phyloP scores from a whole-genome alignment of 64 coral and sea anemone species.

The Acropora tenuis region DNA sequence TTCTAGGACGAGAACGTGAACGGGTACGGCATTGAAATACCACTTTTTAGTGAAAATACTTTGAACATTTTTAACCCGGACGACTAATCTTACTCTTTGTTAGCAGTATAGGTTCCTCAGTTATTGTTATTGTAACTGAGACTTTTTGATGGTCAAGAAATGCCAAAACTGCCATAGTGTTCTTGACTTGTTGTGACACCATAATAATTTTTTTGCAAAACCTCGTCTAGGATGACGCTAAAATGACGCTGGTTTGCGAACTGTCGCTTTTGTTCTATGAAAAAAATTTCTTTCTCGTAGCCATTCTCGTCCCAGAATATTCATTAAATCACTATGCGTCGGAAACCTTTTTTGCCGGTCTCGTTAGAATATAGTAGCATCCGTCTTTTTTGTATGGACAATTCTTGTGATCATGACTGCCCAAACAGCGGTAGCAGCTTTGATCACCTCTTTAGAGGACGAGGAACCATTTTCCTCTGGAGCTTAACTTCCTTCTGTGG shows the following conservation, averaged over 20 bases:
- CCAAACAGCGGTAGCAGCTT: constrained; percentile 60
- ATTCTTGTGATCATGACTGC: constrained; percentile 35
- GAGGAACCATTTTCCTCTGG: not conserved
- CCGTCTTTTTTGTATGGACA: constrained; percentile 57
- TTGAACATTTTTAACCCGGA: not conserved
- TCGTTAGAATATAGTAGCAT: constrained; percentile 63
- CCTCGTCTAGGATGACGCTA: too few species aligned
- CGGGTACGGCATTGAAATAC: constrained; percentile 28
- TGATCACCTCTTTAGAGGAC: not conserved
- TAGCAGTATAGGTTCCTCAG: not conserved
- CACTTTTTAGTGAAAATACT: not conserved
- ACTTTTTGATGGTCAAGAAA: too few species aligned
- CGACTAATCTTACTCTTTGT: not conserved
- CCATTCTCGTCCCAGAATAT: too few species aligned
- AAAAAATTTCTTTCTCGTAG: too few species aligned
- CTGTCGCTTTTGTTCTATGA: too few species aligned
- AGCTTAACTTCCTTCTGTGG: constrained; percentile 18
- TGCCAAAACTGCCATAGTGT: too few species aligned
- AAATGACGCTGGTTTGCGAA: too few species aligned
- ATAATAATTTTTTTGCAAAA: too few species aligned
- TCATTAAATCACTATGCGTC: not conserved
- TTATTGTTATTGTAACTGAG: not conserved
- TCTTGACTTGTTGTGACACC: too few species aligned
- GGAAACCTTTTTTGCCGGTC: constrained; percentile 43
- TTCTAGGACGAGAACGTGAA: too few species aligned